Evolutionary conservation across 53 echinoderm and acorn worm genomes (phyloP).

Genomic region (Astropecten irregularis): DNA sequence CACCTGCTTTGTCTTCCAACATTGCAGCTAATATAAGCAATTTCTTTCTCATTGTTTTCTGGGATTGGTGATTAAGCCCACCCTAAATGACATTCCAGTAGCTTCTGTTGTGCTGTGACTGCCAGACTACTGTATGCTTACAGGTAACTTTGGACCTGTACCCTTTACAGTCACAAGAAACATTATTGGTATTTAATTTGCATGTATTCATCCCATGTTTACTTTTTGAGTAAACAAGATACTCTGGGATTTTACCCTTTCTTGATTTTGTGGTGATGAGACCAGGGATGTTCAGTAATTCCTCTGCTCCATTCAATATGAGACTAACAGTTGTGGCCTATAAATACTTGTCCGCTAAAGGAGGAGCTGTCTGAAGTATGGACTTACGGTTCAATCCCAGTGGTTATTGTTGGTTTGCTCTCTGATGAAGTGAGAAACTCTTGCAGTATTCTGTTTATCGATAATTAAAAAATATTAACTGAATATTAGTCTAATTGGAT

Average conservation of each 20-base stretch:
- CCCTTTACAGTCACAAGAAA: slow-evolving; percentile 46
- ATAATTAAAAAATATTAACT: too few species aligned
- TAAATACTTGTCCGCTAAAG: too few species aligned
- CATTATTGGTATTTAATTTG: slow-evolving; percentile 24
- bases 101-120: slow-evolving; percentile 24
- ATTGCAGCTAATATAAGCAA: too few species aligned
- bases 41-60: too few species aligned
- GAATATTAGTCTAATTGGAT: too few species aligned
- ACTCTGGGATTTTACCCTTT: slow-evolving; percentile 8
- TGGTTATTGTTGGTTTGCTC: too few species aligned
- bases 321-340: slow-evolving; percentile 43
- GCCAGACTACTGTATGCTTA: slow-evolving; percentile 55
- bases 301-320: slow-evolving; percentile 36
- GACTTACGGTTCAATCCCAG: too few species aligned
- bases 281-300: slow-evolving; percentile 20
- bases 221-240: slow-evolving; percentile 44
- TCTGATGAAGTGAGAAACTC: too few species aligned
- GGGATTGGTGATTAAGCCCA: too few species aligned
- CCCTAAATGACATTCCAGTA: slow-evolving; percentile 33
- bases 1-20: too few species aligned
- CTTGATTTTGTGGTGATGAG: slow-evolving; percentile 25
- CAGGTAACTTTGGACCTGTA: slow-evolving; percentile 47
- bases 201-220: slow-evolving; percentile 20
- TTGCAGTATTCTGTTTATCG: too few species aligned
- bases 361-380: too few species aligned